Base-by-base conservation (phyloP, 2,888 invertebrate species). In the Branchipolynoe longqiensis region DNA sequence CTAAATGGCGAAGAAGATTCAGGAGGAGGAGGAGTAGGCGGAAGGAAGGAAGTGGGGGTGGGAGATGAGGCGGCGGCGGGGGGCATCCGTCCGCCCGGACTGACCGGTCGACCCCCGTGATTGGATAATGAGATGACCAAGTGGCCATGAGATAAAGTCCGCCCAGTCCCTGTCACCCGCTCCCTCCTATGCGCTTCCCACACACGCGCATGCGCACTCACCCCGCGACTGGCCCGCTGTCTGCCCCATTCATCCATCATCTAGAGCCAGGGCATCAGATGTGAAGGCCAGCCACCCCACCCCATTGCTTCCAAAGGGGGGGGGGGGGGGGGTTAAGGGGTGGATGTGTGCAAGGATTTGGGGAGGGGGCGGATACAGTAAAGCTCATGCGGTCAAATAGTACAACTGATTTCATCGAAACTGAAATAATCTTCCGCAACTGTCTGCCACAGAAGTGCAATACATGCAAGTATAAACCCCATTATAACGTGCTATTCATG, bases 71-170 rank as follows among this genome's bases (percentile, higher is more conserved):
- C 8, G 69, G 8, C 6, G 78, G 78, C 14, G 78, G 78, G 78
- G 6, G 25, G 6, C 31, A 12, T 25, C 31, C 31, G 41, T 78
- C 78, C 48, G 78, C 22, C 48, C 4, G n/a, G 31, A 41, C 78
- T 78, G 78, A 78, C 78, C 78, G 28, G 41, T 14, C 25, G 14
- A 6, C 25, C 78, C 78, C 28, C 78, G 54, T 78, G 78, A 78
- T 78, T 78, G 78, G 78, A 78, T 78, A 78, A 78, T 78, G 48
- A 78, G 78, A 78, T 78, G 78, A 78, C 78, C 78, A 48, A 78
- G 48, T 78, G 78, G 78, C 78, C 48, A 33, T n/a, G 78, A 48
- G 78, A 48, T 48, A 48, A 31, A 48, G 28, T 48, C 48, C 6
- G 31, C 28, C 48, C 48, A 78, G 78, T 78, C 78, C 48, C 22